Evolutionary conservation across 2,797 vertebrate species (phyloP), one percentile per base, ranked within the genome.

Genomic region (Pipistrellus nathusii): DNA sequence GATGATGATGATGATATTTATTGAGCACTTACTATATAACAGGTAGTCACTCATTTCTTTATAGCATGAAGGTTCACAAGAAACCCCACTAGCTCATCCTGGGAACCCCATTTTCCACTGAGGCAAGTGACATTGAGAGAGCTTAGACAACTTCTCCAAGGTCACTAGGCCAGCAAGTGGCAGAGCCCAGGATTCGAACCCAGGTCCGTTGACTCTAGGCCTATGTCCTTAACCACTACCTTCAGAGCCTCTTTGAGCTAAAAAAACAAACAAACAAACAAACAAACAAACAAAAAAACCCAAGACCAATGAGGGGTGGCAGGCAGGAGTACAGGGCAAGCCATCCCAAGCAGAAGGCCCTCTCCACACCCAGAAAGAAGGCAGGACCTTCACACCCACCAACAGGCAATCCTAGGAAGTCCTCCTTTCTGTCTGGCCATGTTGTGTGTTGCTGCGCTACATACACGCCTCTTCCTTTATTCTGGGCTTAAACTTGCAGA

Each of bases 101-200:
- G 38, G 71, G 69, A 85, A 64, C 11, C 41, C n/a, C 77, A 89
- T 35, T 59, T 85, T 55, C 80, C 59, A 88, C 0, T 53, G 88
- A 92, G 41, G 46, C 72, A 68, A 84, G 48, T 72, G 89, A 88
- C 71, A 94, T 84, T 89, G 51, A 71, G 59, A 92, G 71, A 88
- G 77, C 32, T 21, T 48, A 44, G 88, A 55, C 30, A 68, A 76
- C 32, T 25, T 95, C 73, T 44, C 91, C 96, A 96, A 97, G 95
- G 97, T 97, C 96, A 97, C 30, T 41, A 64, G 59, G 86, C 86
- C 72, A 95, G 90, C 41, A 88, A 85, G 66, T 64, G 46, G 46
- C 44, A 83, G 38, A 68, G 55, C 17, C 14, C 83, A 84, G 27
- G 25, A 86, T 80, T 76, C 30, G 59, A 76, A 85, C 77, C 8